Base-by-base conservation (phyloP, 2,888 invertebrate species). In the Harmothoe impar region DNA sequence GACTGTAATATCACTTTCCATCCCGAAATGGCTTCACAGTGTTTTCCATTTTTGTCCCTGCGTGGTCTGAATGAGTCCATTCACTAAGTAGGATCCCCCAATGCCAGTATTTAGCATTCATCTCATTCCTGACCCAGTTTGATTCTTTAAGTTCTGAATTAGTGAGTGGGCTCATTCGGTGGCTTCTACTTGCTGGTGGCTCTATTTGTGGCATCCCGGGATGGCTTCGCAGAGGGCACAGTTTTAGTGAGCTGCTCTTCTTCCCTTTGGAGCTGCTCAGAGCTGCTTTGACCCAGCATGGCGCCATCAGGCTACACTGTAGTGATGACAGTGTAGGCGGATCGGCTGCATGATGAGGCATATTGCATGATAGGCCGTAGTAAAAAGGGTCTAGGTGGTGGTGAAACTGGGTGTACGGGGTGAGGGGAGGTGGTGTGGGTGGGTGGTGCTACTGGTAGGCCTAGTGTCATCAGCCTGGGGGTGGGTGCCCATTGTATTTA, bases 351-450 rank as follows among this genome's bases (percentile, higher is more conserved):
- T 72, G 72, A 72, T 12, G 72, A 25, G 72, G 72, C 72, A 72
- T 72, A 72, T 72, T 72, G 72, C 72, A 72, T 72, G 72, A 72
- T 72, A 72, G 25, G 72, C 72, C 72, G 29, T 29, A 72, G 29
- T 72, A 72, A 72, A 72, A 72, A 62, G 15, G 43, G 62, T 3
- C 62, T n/a, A 62, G 62, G 0, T 62, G 20, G 62, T 62, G 62
- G 20, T n/a, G 62, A 20, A 62, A 15, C 62, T 20, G 7, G 62
- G 20, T 62, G 62, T 62, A 20, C 20, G 62, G 62, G 43, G 62
- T n/a, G 62, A 20, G n/a, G 62, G n/a, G 62, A 29, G 72, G 25
- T 62, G 62, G 62, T n/a, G n/a, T n/a, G n/a, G n/a, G n/a, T n/a
- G n/a, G n/a, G n/a, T n/a, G n/a, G n/a, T n/a, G n/a, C 10, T 20